A percentile compares a stretch with the other conserved stretches of the same genome.
These are phyloP conservation scores for Electrona antarctica DNA, from an alignment of 2,113 vertebrate species.

Conservation along the genomic window DNA sequence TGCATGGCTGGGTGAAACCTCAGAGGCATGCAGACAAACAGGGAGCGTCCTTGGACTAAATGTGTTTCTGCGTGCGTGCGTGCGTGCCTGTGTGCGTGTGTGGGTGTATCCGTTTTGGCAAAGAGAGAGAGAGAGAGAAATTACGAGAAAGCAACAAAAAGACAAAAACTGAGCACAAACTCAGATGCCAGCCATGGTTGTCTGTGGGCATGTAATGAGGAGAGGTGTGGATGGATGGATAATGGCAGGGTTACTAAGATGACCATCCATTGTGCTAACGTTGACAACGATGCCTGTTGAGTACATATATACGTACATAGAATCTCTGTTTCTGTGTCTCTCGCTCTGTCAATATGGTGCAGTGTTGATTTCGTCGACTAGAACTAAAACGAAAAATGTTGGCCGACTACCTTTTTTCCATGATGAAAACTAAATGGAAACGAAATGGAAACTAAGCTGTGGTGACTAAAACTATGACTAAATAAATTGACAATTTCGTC, in stretches of 20 bases:
- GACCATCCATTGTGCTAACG: constrained; percentile 15
- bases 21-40: constrained; percentile 42
- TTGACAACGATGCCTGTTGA: constrained; percentile 21
- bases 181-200: constrained; percentile 7
- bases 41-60: constrained; percentile 32
- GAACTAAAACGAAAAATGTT: too few relatives aligned
- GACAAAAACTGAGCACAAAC: constrained; percentile 30
- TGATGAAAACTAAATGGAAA: too few relatives aligned
- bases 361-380: too few relatives aligned
- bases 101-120: constrained; percentile 8
- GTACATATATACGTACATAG: background rate
- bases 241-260: constrained; percentile 12
- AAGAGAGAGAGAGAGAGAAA: background rate
- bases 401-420: too few relatives aligned
- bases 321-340: background rate
- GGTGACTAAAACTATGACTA: too few relatives aligned
- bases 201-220: constrained; percentile 6
- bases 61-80: constrained; percentile 8
- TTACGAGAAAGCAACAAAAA: background rate
- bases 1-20: constrained; percentile 30
- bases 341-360: background rate
- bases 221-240: constrained; percentile 12
- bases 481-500: too few relatives aligned
- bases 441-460: too few relatives aligned
- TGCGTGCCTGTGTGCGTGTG: background rate